A percentile compares a stretch with the other conserved stretches of the same genome.
phyloP scores from a whole-genome alignment of 1,140 invertebrate genomes.

The Saccostrea cuccullata region DNA sequence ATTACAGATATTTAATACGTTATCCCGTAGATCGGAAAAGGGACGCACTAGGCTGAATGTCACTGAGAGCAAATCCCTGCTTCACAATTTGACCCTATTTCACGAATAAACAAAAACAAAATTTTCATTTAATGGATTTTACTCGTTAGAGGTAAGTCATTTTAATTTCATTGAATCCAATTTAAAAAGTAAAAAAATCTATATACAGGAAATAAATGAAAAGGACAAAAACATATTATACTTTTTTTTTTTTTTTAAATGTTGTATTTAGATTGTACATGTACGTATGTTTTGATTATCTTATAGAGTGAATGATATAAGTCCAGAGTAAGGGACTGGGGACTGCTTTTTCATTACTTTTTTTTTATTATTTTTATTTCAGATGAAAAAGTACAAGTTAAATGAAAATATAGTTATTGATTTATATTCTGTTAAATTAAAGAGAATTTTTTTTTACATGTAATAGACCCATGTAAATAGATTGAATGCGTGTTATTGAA shows the following conservation, averaged over 20 bases:
- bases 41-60: neutral
- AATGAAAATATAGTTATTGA: no score
- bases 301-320: no score
- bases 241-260: neutral
- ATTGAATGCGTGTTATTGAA: no score
- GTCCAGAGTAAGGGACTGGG: no score
- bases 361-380: no score
- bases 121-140: constrained; percentile 6
- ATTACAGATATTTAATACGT: constrained; percentile 24
- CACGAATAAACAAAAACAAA: neutral
- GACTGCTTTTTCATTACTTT: no score
- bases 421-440: no score
- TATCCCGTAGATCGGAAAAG: neutral
- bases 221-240: neutral
- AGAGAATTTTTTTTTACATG: no score
- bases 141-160: neutral
- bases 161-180: neutral
- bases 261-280: no score
- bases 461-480: no score
- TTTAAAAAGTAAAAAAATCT: neutral
- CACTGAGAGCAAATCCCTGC: neutral
- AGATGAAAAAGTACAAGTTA: no score
- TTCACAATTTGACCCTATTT: constrained; percentile 6
- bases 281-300: no score
- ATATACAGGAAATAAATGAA: neutral